Evolutionary conservation across 1,140 invertebrate species (phyloP).

Genomic region (Frieseomelitta varia): DNA sequence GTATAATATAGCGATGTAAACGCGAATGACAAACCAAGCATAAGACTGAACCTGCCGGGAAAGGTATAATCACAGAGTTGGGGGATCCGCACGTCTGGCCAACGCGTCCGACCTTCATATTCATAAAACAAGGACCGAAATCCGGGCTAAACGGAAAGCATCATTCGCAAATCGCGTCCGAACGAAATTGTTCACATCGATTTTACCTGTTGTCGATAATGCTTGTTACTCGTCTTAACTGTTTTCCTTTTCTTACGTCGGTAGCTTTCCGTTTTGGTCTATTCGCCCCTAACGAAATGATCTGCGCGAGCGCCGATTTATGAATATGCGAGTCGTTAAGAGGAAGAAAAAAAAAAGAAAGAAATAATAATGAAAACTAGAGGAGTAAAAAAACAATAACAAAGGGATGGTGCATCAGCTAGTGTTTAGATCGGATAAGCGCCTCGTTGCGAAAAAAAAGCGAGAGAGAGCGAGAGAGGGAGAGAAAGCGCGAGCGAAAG

Average conservation of each 20-base stretch:
- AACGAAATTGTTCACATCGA: slow-evolving; percentile 14
- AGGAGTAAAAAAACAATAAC: slow-evolving; percentile 6
- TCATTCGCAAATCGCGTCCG: slow-evolving; percentile 27
- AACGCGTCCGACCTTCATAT: slow-evolving; percentile 52
- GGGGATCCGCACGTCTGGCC: slow-evolving; percentile 53
- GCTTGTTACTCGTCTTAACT: slow-evolving; percentile 8
- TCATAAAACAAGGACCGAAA: slow-evolving; percentile 56
- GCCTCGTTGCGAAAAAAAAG: slow-evolving; percentile 16
- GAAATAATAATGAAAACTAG: background rate
- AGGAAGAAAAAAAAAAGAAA: background rate
- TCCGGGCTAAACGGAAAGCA: slow-evolving; percentile 57
- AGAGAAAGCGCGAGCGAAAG: background rate
- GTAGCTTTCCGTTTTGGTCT: slow-evolving; percentile 56
- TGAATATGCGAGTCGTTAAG: slow-evolving; percentile 57
- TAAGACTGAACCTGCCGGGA: slow-evolving; percentile 79
- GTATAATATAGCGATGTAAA: slow-evolving; percentile 59
- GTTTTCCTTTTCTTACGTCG: background rate
- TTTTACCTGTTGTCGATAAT: slow-evolving; percentile 5
- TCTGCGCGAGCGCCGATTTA: slow-evolving; percentile 50
- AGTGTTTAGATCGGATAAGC: slow-evolving; percentile 73
- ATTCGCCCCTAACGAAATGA: slow-evolving; percentile 32
- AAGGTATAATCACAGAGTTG: slow-evolving; percentile 56
- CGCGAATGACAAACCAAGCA: slow-evolving; percentile 72
- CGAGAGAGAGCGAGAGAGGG: background rate
- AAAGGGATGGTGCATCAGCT: slow-evolving; percentile 71